Percentiles rank a stretch among this genome's conserved stretches.
Conservation (phyloP, 2,888 invertebrate genomes). For the Catocala nupta region DNA sequence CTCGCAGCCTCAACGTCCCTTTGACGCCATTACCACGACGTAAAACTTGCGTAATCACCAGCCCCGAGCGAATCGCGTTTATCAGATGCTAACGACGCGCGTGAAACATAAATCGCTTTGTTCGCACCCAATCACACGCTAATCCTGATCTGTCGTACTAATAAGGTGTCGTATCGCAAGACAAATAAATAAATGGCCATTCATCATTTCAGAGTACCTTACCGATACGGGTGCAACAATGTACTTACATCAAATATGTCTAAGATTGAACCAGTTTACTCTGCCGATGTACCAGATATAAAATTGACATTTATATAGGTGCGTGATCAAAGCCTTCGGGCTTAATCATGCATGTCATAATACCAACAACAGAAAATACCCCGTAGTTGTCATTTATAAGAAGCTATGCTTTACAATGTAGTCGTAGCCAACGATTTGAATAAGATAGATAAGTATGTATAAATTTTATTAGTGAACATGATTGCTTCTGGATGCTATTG, state of each 20-base stretch:
- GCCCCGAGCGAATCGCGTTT: slow-evolving; percentile 18
- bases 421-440: slow-evolving; percentile 3
- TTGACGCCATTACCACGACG: slow-evolving; percentile 31
- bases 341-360: slow-evolving; percentile 22
- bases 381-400: slow-evolving; percentile 18
- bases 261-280: slow-evolving; percentile 1
- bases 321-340: slow-evolving; percentile 20
- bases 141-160: slow-evolving; percentile 29
- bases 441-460: background rate
- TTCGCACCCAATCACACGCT: slow-evolving; percentile 10
- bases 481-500: background rate
- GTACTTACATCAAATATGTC: background rate
- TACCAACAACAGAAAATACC: slow-evolving; percentile 11
- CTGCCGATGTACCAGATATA: slow-evolving; percentile 6
- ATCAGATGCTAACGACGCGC: slow-evolving; percentile 21
- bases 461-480: background rate
- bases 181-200: slow-evolving; percentile 38
- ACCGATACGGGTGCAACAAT: slow-evolving; percentile 6
- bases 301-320: slow-evolving; percentile 22
- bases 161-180: slow-evolving; percentile 25
- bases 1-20: slow-evolving; percentile 21
- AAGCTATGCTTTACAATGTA: slow-evolving; percentile 21
- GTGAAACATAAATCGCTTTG: slow-evolving; percentile 26
- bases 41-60: slow-evolving; percentile 33
- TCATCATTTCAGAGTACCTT: slow-evolving; percentile 25